Conservation (phyloP, 1,140 invertebrate genomes). For the Saccostrea glomerata region DNA sequence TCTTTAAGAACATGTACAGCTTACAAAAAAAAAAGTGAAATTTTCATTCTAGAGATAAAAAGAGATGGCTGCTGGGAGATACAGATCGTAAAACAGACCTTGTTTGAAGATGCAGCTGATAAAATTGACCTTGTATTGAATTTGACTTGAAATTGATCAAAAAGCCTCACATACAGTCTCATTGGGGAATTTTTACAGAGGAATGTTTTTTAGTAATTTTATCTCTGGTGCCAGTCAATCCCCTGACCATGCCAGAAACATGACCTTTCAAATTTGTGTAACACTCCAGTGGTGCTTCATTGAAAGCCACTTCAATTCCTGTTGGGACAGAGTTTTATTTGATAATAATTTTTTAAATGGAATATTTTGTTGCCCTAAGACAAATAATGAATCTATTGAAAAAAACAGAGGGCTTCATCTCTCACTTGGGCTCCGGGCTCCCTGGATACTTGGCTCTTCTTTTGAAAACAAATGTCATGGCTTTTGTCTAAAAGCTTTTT, state of each 20-base stretch:
- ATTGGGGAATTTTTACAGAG: slow-evolving; percentile 11
- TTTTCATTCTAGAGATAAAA: slow-evolving; percentile 14
- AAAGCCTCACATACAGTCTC: background rate
- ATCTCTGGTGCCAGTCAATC: slow-evolving; percentile 6
- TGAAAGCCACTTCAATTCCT: slow-evolving; percentile 30
- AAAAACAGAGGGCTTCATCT: slow-evolving; percentile 5
- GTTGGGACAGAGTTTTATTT: slow-evolving; percentile 32
- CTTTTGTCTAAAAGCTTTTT: slow-evolving; percentile 38
- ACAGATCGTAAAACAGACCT: slow-evolving; percentile 28
- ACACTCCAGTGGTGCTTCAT: slow-evolving; percentile 14
- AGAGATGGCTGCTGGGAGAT: background rate
- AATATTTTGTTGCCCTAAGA: slow-evolving; percentile 35
- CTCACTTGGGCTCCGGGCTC: background rate
- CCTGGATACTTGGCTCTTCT: slow-evolving; percentile 18
- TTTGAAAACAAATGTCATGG: slow-evolving; percentile 34
- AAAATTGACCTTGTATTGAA: slow-evolving; percentile 38
- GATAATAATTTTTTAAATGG: slow-evolving; percentile 37
- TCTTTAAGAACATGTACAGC: background rate
- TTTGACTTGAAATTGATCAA: slow-evolving; percentile 37
- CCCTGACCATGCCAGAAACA: slow-evolving; percentile 13
- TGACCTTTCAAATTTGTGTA: slow-evolving; percentile 38
- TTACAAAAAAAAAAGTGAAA: slow-evolving; percentile 5
- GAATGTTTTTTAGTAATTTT: slow-evolving; percentile 33
- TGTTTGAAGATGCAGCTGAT: slow-evolving; percentile 31
- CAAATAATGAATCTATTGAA: slow-evolving; percentile 37